phyloP scores from a whole-genome alignment of 2,888 invertebrate species.

The Diogma glabrata region DNA sequence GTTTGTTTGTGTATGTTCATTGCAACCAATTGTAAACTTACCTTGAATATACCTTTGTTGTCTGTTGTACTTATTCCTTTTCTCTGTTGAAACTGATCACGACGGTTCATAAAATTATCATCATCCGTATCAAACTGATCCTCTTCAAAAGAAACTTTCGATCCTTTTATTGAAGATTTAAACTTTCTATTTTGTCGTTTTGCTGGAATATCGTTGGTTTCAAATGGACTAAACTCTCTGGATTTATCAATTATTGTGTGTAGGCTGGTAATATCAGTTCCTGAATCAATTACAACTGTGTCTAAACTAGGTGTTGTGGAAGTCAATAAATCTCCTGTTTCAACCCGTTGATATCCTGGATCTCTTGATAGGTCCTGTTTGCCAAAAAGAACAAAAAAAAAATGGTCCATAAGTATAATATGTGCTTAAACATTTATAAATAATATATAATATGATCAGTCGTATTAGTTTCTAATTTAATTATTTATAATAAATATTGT shows the following conservation, averaged over 20 bases:
- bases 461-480: too few species aligned
- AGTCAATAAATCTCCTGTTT: slow-evolving; percentile 37
- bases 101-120: slow-evolving; percentile 35
- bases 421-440: too few species aligned
- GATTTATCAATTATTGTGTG: not conserved
- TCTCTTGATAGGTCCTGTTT: slow-evolving; percentile 21
- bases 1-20: too few species aligned
- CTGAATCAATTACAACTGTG: slow-evolving; percentile 26
- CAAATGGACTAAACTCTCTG: slow-evolving; percentile 21
- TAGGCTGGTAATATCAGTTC: slow-evolving; percentile 11
- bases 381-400: too few species aligned
- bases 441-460: too few species aligned
- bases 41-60: slow-evolving; percentile 36
- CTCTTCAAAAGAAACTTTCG: slow-evolving; percentile 34
- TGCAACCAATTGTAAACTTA: too few species aligned
- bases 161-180: slow-evolving; percentile 31
- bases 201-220: slow-evolving; percentile 15
- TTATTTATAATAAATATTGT: too few species aligned
- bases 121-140: slow-evolving; percentile 29
- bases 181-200: slow-evolving; percentile 27
- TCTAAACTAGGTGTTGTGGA: slow-evolving; percentile 51
- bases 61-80: slow-evolving; percentile 34
- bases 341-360: slow-evolving; percentile 32
- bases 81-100: slow-evolving; percentile 34
- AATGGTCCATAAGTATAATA: too few species aligned